A percentile compares a stretch with the other conserved stretches of the same genome.
Evolutionary conservation across 2,888 invertebrate species (phyloP).

Genomic region (Pimpla rufipes): DNA sequence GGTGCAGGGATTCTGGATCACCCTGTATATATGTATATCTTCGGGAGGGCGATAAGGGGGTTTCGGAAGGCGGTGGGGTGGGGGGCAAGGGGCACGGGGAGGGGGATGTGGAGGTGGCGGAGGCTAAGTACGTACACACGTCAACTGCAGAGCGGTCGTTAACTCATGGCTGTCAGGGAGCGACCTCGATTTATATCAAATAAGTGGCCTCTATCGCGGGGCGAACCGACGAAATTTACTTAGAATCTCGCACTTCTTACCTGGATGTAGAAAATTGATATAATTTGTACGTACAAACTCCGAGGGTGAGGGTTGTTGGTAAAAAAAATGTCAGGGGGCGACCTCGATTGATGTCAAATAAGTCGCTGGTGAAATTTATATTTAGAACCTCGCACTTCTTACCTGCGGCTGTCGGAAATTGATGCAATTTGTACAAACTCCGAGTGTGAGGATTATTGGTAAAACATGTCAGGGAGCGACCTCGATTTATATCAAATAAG

Average conservation of each 20-base stretch:
- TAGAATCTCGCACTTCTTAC: conserved; percentile 25
- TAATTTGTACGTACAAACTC: no score
- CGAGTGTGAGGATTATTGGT: no score
- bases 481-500: conserved; percentile 70
- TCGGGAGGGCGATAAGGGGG: conserved; percentile 12
- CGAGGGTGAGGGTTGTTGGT: no score
- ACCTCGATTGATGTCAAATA: no score
- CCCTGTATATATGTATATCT: conserved; percentile 16
- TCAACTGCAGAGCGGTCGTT: conserved; percentile 71
- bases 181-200: conserved; percentile 70
- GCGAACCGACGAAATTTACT: conserved; percentile 47
- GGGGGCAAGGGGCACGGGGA: conserved; percentile 11
- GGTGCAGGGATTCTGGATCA: no score
- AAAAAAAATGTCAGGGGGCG: no score
- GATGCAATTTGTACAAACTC: no score
- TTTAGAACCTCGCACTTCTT: no score
- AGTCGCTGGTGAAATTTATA: no score
- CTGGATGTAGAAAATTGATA: conserved; percentile 38
- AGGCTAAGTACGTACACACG: conserved; percentile 71
- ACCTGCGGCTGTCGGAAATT: no score
- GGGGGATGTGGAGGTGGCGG: conserved; percentile 49
- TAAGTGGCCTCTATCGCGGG: conserved; percentile 56
- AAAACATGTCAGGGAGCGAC: conserved; percentile 65
- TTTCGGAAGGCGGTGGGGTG: not conserved
- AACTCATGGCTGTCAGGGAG: conserved; percentile 67